Evolutionary conservation across 2,797 vertebrate genomes (phyloP), one percentile per base, ranked within the genome.

Genomic region (Forpus xanthops): DNA sequence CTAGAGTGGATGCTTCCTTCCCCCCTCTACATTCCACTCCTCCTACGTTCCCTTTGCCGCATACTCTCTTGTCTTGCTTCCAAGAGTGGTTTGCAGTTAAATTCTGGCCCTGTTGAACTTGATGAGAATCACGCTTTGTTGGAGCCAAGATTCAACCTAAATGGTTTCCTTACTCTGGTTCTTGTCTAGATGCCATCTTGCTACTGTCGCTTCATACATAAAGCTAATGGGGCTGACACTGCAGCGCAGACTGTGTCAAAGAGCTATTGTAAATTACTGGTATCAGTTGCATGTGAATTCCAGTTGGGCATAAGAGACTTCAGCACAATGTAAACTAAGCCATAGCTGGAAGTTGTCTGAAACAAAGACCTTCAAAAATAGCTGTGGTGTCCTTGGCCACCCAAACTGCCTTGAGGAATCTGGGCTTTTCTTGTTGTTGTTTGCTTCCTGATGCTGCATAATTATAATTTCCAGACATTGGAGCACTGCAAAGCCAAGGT

Each of bases 181-280:
- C 89, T 96, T 96, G 94, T 94, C 91, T 82, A 75, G 85, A 87
- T 95, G 95, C 95, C 94, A 92, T 94, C 96, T 90, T 92, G 87
- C 89, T 94, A 85, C 95, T 90, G 88, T 93, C 62, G 37, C 89
- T 94, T 94, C 83, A 74, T 89, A 44, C 75, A 41, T 64, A 87
- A 77, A 89, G 80, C 74, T 91, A 91, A 91, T 74, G 87, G 79
- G 61, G 89, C 85, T 96, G 85, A 94, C 94, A 68, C 9, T 80
- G 89, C 89, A 88, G 87, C 95, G 88, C 80, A n/a, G 58, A 76
- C 65, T 77, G 18, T 89, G 95, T 90, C 89, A 89, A 93, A 93
- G 91, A 93, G 85, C 94, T 80, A 35, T 96, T 93, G 90, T 96
- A 94, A 96, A 94, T 93, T 90, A 91, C 91, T 92, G 75, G 85